These are phyloP conservation scores for Nothocercus nigrocapillus DNA, from an alignment of 2,113 vertebrate genomes.

Conservation along the genomic window DNA sequence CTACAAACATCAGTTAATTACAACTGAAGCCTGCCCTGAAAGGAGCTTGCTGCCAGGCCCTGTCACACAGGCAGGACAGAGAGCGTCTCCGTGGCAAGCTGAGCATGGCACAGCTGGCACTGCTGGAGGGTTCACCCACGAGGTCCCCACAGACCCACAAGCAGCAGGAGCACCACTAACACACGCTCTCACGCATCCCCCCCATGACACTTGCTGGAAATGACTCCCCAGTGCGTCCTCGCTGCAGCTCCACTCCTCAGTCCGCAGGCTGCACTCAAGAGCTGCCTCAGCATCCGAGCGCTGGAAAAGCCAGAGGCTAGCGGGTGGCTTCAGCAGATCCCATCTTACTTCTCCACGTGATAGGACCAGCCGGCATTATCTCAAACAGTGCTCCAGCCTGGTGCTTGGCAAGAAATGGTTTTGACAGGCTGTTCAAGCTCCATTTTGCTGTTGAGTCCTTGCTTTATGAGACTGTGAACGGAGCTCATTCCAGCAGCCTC, in stretches of 20 bases:
- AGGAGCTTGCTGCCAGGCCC: neutral
- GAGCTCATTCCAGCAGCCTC: neutral
- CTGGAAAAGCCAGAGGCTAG: neutral
- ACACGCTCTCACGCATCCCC: neutral
- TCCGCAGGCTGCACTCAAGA: fast-evolving
- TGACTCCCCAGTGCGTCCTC: too few relatives aligned
- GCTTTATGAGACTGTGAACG: neutral
- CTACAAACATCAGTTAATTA: neutral
- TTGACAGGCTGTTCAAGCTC: neutral
- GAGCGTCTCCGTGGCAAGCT: too few relatives aligned
- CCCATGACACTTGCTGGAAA: too few relatives aligned
- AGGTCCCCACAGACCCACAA: neutral
- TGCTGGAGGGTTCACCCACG: too few relatives aligned
- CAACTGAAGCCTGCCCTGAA: neutral
- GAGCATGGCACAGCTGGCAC: too few relatives aligned
- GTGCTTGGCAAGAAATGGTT: neutral
- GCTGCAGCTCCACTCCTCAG: neutral
- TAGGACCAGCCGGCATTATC: neutral
- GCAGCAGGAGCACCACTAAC: neutral
- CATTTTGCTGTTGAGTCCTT: neutral
- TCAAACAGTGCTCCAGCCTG: neutral
- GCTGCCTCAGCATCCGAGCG: fast-evolving
- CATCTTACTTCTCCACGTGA: fast-evolving
- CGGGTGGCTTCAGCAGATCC: neutral
- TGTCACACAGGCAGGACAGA: neutral